Base-by-base conservation (phyloP, 2,113 vertebrate genomes). In the Lasiurus borealis region DNA sequence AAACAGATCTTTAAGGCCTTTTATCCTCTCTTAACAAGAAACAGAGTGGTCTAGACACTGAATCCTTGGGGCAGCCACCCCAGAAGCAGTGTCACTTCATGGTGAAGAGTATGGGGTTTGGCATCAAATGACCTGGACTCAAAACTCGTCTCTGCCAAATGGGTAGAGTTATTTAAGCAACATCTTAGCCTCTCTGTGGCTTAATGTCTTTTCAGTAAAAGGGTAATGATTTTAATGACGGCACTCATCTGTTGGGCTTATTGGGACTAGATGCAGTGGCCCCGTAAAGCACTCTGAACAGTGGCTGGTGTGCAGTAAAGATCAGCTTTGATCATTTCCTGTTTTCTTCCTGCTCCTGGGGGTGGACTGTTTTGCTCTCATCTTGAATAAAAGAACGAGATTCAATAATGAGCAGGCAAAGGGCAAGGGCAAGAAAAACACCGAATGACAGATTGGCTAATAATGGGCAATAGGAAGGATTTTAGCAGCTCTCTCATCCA, bases 351-450 rank as follows among this genome's bases (percentile, higher is more conserved):
- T 87, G 78, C n/a, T 88, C 21, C 2, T 9, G 23, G 68, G 21
- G 16, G 29, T 19, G 80, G 76, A 57, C 0, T 15, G 8, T 29
- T 83, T 83, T 52, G 40, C 54, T 85, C 71, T 59, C 44, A 14
- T 44, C n/a, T 77, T 66, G 87, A 89, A 80, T 72, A 84, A 95
- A 93, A 85, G 72, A 83, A 89, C 0, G 2, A 64, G 52, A 57
- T 80, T 96, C 77, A 62, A n/a, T 84, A 76, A 89, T 68, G 64
- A 86, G 75, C 59, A 57, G 80, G 64, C 40, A 90, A 85, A 77
- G 66, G 36, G 25, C 46, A 76, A 77, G 54, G 40, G 75, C 75
- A 52, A 31, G 48, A 44, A 90, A 93, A 69, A n/a, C 40, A 59
- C 9, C 83, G 78, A 66, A 86, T 81, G 66, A 83, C 77, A 73